Evolutionary conservation across 2,797 vertebrate genomes (phyloP).

Genomic region (Siniperca scherzeri): DNA sequence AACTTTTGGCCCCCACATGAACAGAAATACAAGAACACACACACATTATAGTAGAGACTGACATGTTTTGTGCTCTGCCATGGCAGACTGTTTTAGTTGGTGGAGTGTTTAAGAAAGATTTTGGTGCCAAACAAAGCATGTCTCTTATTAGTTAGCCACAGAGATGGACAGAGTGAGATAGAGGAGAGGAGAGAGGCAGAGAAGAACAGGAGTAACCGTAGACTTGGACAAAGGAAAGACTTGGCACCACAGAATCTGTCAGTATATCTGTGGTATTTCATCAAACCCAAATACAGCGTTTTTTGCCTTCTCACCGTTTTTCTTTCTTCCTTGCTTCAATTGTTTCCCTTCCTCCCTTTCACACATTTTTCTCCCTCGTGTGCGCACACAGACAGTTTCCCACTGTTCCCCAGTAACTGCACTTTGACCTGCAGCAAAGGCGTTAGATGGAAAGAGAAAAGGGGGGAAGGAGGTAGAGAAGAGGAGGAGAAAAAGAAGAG

Average conservation of each 20-base stretch:
- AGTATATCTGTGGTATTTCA: conserved; percentile 33
- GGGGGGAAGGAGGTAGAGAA: neutral
- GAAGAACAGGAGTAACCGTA: neutral
- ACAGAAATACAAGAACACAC: conserved; percentile 8
- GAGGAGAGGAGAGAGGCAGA: conserved; percentile 18
- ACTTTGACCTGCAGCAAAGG: conserved; percentile 47
- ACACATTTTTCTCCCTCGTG: conserved; percentile 1
- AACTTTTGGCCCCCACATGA: conserved; percentile 8
- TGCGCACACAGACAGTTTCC: conserved; percentile 6
- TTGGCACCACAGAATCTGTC: conserved; percentile 18
- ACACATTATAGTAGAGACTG: conserved; percentile 7
- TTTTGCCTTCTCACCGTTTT: conserved; percentile 4
- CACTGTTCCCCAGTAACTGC: conserved; percentile 24
- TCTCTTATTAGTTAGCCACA: conserved; percentile 39
- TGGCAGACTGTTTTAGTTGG: conserved; percentile 30
- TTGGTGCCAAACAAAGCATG: conserved; percentile 36
- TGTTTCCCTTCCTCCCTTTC: conserved; percentile 17
- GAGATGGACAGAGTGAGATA: conserved; percentile 21
- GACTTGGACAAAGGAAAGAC: conserved; percentile 22
- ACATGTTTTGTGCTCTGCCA: conserved; percentile 26
- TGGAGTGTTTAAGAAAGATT: conserved; percentile 22
- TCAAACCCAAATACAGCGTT: conserved; percentile 23
- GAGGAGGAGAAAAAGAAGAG: conserved; percentile 8
- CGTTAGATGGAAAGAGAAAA: conserved; percentile 25
- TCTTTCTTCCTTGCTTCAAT: conserved; percentile 1